A percentile compares a stretch with the other conserved stretches of the same genome.
These are phyloP conservation scores for Calameuta filiformis DNA, from an alignment of 2,888 invertebrate species.

Conservation along the genomic window DNA sequence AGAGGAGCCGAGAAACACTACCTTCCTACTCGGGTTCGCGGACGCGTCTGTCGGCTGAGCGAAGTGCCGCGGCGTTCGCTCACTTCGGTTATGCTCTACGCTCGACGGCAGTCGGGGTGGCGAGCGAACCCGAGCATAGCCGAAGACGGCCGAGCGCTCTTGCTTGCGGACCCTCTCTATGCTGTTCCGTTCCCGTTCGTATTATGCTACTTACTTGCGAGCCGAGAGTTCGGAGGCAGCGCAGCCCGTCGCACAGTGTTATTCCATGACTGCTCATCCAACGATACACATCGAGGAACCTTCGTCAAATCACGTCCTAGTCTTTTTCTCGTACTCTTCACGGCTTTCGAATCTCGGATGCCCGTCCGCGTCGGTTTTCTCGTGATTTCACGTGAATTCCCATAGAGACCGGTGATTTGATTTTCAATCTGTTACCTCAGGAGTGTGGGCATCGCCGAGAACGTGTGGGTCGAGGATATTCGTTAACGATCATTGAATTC, in stretches of 20 bases:
- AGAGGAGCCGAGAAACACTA: conserved; percentile 13
- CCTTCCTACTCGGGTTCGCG: conserved; percentile 56
- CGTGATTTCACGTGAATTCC: background rate
- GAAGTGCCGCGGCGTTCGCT: conserved; percentile 51
- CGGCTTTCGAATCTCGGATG: no score
- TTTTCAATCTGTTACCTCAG: background rate
- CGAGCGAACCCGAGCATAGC: background rate
- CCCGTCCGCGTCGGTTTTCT: background rate
- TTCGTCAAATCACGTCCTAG: background rate
- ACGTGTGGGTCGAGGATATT: background rate
- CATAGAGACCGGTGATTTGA: background rate
- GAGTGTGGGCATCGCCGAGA: background rate
- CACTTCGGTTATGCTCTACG: background rate
- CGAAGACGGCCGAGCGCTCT: conserved; percentile 42
- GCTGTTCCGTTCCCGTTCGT: background rate
- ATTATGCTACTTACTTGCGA: conserved; percentile 2
- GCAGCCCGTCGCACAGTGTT: background rate
- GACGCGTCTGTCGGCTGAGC: conserved; percentile 61
- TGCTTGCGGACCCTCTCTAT: background rate
- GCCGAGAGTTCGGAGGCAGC: conserved; percentile 2
- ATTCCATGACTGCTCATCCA: background rate
- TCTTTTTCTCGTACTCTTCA: no score
- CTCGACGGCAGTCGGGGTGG: conserved; percentile 1
- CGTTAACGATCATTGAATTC: background rate
- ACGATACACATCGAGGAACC: background rate